These are phyloP conservation scores for Ennomos fuscantarius DNA, from an alignment of 2,888 invertebrate genomes.

Conservation along the genomic window DNA sequence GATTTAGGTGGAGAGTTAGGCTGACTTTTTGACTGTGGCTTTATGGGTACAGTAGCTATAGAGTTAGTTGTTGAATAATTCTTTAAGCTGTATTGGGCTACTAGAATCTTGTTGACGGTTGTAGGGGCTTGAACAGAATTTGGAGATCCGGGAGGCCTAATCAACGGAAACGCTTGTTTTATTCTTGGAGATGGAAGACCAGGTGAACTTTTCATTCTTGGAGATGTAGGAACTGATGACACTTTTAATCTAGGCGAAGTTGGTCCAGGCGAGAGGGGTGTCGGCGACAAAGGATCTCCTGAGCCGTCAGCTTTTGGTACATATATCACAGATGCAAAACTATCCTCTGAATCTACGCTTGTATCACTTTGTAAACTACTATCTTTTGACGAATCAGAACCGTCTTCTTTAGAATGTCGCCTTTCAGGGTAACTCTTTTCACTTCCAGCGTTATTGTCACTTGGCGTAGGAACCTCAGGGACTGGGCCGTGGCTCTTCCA, in stretches of 20 bases:
- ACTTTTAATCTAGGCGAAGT: constrained; percentile 87
- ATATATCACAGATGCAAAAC: constrained; percentile 96
- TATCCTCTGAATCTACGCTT: constrained; percentile 97
- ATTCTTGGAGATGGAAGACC: constrained; percentile 88
- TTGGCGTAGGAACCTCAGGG: constrained; percentile 75
- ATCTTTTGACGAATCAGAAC: constrained; percentile 94
- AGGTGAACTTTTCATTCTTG: constrained; percentile 89
- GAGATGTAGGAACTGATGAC: constrained; percentile 91
- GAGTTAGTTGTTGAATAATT: constrained; percentile 73
- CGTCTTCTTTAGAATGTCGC: constrained; percentile 93
- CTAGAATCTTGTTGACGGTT: constrained; percentile 83
- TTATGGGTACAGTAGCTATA: constrained; percentile 56
- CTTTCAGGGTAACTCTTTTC: constrained; percentile 86
- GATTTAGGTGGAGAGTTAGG: constrained; percentile 80
- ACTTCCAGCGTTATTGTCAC: constrained; percentile 73
- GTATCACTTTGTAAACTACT: constrained; percentile 97
- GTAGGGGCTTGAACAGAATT: constrained; percentile 81
- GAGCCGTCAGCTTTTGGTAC: constrained; percentile 92
- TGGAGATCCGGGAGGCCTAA: constrained; percentile 86
- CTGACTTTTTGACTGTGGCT: constrained; percentile 78
- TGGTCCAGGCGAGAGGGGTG: constrained; percentile 86
- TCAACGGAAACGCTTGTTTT: constrained; percentile 87
- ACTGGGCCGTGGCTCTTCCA: constrained; percentile 87
- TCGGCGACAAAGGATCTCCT: constrained; percentile 85
- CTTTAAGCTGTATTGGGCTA: constrained; percentile 84